Percentiles rank a stretch among this genome's conserved stretches.
phyloP scores from a whole-genome alignment of 2,113 vertebrate genomes.

The Myanophis thanlyinensis region DNA sequence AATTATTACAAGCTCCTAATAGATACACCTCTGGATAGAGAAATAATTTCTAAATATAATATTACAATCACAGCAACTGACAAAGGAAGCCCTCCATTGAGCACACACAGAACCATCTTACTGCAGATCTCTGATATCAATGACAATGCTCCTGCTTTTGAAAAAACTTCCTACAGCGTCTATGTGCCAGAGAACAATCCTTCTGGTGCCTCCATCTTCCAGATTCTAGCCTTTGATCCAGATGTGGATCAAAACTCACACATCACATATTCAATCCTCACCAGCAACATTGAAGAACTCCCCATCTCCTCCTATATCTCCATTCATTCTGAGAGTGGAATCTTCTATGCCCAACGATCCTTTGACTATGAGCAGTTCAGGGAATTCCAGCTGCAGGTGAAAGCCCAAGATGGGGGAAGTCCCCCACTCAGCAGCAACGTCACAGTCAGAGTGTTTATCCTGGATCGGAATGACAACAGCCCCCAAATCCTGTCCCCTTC shows the following conservation, averaged over 20 bases:
- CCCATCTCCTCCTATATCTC: background rate
- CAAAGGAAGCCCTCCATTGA: background rate
- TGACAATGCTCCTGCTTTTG: background rate
- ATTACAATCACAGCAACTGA: background rate
- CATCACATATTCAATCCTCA: background rate
- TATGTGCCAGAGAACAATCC: background rate
- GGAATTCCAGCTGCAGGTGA: background rate
- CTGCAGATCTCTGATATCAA: conserved; percentile 2
- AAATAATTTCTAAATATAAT: background rate
- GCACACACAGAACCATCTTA: background rate
- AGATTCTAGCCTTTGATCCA: background rate
- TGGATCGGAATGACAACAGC: background rate
- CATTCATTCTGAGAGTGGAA: background rate
- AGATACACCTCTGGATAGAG: background rate
- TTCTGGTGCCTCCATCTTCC: background rate
- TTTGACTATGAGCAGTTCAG: background rate
- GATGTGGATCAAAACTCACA: background rate
- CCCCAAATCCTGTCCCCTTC: background rate
- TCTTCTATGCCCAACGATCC: background rate
- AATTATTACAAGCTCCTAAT: background rate
- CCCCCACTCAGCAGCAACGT: background rate
- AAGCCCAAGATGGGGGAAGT: background rate
- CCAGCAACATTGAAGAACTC: background rate
- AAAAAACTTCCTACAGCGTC: background rate
- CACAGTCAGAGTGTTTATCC: background rate